Percentiles rank a stretch among this genome's conserved stretches.
These are phyloP conservation scores for Antheraea assamensis DNA, from an alignment of 2,888 invertebrate species.

Conservation along the genomic window DNA sequence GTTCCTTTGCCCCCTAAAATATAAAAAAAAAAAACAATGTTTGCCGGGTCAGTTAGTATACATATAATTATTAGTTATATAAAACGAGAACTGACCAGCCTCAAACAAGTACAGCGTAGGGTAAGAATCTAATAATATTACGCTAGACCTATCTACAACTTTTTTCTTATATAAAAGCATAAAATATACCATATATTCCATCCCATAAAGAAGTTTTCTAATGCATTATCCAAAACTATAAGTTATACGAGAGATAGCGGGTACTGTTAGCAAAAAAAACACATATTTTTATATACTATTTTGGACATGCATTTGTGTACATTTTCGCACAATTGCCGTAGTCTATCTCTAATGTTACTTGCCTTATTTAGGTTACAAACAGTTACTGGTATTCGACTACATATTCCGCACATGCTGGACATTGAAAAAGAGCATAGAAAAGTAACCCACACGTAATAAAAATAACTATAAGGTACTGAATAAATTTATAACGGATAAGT, in stretches of 20 bases:
- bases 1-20: too few relatives aligned
- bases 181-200: conserved; percentile 52
- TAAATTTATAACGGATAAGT: too few relatives aligned
- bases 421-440: too few relatives aligned
- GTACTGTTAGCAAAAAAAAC: conserved; percentile 53
- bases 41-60: too few relatives aligned
- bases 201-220: conserved; percentile 78
- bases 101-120: neutral
- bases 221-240: conserved; percentile 82
- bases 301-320: neutral
- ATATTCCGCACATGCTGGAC: neutral
- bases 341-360: too few relatives aligned
- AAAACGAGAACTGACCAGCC: neutral
- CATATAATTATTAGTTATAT: too few relatives aligned
- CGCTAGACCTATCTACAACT: neutral
- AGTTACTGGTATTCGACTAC: neutral
- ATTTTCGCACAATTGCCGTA: too few relatives aligned
- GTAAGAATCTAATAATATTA: neutral
- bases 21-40: too few relatives aligned
- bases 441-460: neutral
- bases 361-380: neutral
- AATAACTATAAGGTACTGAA: neutral
- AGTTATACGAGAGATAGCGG: conserved; percentile 72
- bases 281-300: neutral
- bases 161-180: conserved; percentile 19